Conservation (phyloP, 2,888 invertebrate species). For the Fissipunctia ypsillon region DNA sequence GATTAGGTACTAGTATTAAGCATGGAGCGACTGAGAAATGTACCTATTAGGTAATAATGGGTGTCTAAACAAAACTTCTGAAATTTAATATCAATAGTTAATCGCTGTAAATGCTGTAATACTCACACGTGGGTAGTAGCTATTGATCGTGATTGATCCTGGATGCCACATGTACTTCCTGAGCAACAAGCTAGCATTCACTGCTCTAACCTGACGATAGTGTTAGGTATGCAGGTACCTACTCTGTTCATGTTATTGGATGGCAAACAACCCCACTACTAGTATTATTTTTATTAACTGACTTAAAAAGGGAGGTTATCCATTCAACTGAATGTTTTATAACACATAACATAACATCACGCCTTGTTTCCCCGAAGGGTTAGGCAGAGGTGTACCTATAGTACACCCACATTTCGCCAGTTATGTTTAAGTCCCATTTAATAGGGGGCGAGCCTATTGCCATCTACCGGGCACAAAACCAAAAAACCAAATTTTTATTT, state of each 20-base stretch:
- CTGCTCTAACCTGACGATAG: background rate
- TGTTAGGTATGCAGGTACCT: background rate
- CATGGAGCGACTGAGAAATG: background rate
- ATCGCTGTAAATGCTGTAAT: background rate
- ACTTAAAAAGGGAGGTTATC: no score
- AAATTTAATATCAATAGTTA: background rate
- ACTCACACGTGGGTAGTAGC: background rate
- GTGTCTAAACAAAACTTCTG: background rate
- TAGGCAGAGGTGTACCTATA: no score
- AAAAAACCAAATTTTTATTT: no score
- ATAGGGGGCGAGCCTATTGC: no score
- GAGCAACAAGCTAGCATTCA: fast-evolving
- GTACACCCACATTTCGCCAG: no score
- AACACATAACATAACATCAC: no score
- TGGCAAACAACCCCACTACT: background rate
- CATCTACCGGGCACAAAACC: no score
- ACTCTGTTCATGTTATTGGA: background rate
- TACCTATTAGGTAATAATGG: background rate
- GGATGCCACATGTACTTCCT: background rate
- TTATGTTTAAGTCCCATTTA: no score
- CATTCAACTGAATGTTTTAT: no score
- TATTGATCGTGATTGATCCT: background rate
- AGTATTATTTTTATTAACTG: background rate
- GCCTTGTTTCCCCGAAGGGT: no score
- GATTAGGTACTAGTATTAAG: background rate